Evolutionary conservation across 2,888 invertebrate genomes (phyloP).

Genomic region (Phortica magna): DNA sequence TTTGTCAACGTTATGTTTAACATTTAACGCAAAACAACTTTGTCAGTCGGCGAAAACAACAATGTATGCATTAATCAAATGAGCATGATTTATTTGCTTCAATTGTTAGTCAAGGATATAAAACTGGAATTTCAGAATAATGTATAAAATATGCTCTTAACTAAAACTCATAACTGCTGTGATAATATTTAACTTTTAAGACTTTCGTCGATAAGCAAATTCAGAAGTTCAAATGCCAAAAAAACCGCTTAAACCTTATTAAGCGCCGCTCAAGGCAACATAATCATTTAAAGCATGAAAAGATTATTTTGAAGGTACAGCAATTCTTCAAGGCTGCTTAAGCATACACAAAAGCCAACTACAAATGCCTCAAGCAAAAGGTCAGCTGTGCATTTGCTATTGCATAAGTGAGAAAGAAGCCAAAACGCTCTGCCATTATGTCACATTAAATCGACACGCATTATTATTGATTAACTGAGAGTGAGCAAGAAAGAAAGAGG

Average conservation of each 20-base stretch:
- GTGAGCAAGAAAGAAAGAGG: background rate
- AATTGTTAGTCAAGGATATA: too few species aligned
- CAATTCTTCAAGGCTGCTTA: background rate
- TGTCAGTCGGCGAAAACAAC: background rate
- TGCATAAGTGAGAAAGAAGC: background rate
- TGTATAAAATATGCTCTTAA: too few species aligned
- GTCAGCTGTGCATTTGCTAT: background rate
- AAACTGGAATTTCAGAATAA: too few species aligned
- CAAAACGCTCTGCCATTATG: background rate
- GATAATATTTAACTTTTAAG: too few species aligned
- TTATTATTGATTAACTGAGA: constrained; percentile 1
- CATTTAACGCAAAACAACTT: background rate
- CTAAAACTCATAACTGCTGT: too few species aligned
- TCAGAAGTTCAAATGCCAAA: too few species aligned
- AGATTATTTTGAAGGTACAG: background rate
- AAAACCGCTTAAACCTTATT: too few species aligned
- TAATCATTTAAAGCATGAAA: background rate
- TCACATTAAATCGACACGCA: background rate
- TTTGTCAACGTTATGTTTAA: background rate
- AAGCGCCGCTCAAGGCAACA: background rate
- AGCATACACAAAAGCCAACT: background rate
- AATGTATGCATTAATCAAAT: too few species aligned
- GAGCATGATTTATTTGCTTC: too few species aligned
- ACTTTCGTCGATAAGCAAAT: too few species aligned
- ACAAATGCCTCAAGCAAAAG: background rate